Percentiles rank a stretch among this genome's conserved stretches.
These are phyloP conservation scores for Odontamblyopus rebecca DNA, from an alignment of 2,797 vertebrate species.

Conservation along the genomic window DNA sequence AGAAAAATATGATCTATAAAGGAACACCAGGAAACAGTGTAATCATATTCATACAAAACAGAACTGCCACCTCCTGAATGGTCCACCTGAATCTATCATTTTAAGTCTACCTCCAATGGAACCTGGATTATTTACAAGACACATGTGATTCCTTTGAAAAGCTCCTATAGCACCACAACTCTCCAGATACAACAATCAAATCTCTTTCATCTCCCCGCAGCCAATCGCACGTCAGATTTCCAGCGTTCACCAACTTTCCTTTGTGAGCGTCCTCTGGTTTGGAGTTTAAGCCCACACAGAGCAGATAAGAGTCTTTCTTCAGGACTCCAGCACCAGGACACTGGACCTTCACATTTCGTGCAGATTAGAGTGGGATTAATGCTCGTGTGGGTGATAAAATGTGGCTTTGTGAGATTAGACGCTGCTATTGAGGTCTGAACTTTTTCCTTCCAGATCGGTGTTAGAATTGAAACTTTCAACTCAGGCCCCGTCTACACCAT, in stretches of 20 bases:
- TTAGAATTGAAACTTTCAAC: neutral
- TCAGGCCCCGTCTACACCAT: neutral
- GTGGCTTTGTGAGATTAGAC: neutral
- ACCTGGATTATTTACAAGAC: neutral
- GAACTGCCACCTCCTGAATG: constrained; percentile 1
- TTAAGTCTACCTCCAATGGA: neutral
- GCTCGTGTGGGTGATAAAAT: neutral
- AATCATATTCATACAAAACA: constrained; percentile 45
- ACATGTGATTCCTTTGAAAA: constrained; percentile 2
- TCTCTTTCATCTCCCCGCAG: constrained; percentile 21
- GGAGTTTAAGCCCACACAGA: neutral
- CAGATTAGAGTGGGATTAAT: neutral
- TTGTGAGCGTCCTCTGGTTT: constrained; percentile 29
- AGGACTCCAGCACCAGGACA: neutral
- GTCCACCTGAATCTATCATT: constrained; percentile 8
- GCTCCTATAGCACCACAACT: neutral
- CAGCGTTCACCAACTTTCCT: neutral
- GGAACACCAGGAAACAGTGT: constrained; percentile 41
- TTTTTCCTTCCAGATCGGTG: neutral
- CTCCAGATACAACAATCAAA: constrained; percentile 8
- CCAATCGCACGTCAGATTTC: neutral
- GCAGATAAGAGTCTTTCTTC: neutral
- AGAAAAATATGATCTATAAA: neutral
- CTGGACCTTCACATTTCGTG: neutral
- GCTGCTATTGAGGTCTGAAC: neutral